These are phyloP conservation scores for Phanerotoma sp. DNA, from an alignment of 2,888 invertebrate genomes.

Conservation along the genomic window DNA sequence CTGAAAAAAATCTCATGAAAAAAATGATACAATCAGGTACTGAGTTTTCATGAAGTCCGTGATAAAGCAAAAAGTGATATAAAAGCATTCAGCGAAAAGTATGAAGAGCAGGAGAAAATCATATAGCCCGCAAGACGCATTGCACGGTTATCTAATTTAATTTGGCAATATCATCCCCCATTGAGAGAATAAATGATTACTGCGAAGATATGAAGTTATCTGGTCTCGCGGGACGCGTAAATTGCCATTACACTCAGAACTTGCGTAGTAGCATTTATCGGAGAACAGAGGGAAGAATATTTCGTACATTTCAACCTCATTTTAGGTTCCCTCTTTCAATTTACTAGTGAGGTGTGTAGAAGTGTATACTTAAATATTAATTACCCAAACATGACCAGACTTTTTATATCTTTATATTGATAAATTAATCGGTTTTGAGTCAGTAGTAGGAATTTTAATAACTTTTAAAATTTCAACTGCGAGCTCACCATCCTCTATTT, in stretches of 20 bases:
- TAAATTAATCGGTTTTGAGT: too few species aligned
- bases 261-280: constrained; percentile 21
- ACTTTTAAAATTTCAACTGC: too few species aligned
- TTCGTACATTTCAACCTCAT: constrained; percentile 16
- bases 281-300: constrained; percentile 25
- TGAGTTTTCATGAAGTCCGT: too few species aligned
- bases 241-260: constrained; percentile 52
- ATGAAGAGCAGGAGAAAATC: background rate
- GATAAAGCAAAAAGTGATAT: too few species aligned
- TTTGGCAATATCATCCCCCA: constrained; percentile 54
- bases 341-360: too few species aligned
- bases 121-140: constrained; percentile 40
- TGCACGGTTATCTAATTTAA: constrained; percentile 56
- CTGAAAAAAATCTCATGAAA: too few species aligned
- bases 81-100: too few species aligned
- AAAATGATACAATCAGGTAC: too few species aligned
- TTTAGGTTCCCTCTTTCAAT: constrained; percentile 15
- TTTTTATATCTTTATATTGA: too few species aligned
- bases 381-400: too few species aligned
- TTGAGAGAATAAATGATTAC: constrained; percentile 57
- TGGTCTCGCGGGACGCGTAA: constrained; percentile 56
- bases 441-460: too few species aligned
- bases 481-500: too few species aligned
- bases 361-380: constrained; percentile 56
- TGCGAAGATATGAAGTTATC: constrained; percentile 56